Conservation (phyloP, 2,113 vertebrate genomes). For the Irena cyanogastra region DNA sequence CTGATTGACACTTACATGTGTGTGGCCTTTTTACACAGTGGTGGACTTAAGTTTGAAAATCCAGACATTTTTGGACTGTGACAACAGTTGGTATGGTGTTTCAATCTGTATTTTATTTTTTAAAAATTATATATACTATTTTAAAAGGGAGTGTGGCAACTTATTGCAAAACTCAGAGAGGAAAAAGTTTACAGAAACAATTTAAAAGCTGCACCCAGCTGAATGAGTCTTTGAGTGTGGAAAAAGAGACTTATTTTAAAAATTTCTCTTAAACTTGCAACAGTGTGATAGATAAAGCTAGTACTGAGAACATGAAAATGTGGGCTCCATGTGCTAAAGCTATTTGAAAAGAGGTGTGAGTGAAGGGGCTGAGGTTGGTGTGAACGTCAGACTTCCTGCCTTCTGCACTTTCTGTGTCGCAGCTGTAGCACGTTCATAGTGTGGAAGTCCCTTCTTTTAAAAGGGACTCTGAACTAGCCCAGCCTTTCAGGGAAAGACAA, state of each 20-base stretch:
- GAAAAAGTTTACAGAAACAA: background rate
- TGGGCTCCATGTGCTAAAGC: constrained; percentile 66
- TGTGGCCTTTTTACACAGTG: constrained; percentile 51
- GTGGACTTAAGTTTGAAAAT: constrained; percentile 67
- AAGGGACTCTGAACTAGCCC: constrained; percentile 23
- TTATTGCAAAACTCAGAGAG: background rate
- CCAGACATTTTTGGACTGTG: constrained; percentile 61
- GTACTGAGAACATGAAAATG: constrained; percentile 42
- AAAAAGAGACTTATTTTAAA: background rate
- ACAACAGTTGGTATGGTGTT: constrained; percentile 61
- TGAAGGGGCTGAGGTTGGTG: constrained; percentile 59
- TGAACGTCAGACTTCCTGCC: constrained; percentile 64
- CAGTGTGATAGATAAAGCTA: constrained; percentile 14
- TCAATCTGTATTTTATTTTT: constrained; percentile 32
- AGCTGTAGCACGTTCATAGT: constrained; percentile 34
- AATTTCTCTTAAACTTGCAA: background rate
- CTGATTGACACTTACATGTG: constrained; percentile 69
- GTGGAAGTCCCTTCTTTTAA: constrained; percentile 45
- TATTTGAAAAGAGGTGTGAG: constrained; percentile 66
- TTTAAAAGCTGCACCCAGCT: background rate
- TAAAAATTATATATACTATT: background rate
- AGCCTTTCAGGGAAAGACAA: constrained; percentile 1
- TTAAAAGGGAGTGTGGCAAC: background rate
- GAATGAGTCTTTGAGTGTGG: background rate
- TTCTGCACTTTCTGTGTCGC: constrained; percentile 54